phyloP scores from a whole-genome alignment of 2,888 invertebrate species.

The Creontiades dilutus region DNA sequence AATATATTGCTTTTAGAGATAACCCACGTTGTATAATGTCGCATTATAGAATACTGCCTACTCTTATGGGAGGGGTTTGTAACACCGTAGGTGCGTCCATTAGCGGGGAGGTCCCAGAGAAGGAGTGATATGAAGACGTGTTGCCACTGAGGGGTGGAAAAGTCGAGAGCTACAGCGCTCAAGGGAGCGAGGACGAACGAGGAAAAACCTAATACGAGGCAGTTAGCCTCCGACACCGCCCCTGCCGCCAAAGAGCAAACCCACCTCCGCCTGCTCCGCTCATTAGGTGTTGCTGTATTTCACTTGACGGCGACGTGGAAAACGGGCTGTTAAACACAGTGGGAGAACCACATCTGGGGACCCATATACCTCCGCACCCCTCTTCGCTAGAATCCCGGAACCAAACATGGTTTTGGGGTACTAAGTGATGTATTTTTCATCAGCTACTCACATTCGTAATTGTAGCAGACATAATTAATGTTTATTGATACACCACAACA shows the following conservation, averaged over 20 bases:
- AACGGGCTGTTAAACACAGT: conserved; percentile 56
- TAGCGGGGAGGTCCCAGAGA: conserved; percentile 34
- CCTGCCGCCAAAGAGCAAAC: neutral
- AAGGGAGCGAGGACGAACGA: conserved; percentile 29
- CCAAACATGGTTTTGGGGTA: too few relatives aligned
- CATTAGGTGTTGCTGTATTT: conserved; percentile 56
- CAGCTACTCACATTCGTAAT: too few relatives aligned
- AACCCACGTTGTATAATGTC: too few relatives aligned
- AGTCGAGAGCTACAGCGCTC: conserved; percentile 34
- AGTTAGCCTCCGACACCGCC: neutral
- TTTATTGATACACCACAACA: too few relatives aligned
- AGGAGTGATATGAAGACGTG: conserved; percentile 58
- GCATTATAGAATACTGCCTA: too few relatives aligned
- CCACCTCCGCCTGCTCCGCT: neutral
- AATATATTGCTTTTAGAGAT: too few relatives aligned
- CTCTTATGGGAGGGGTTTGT: neutral
- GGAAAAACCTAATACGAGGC: conserved; percentile 52
- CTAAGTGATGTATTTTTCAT: too few relatives aligned
- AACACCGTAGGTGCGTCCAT: conserved; percentile 26
- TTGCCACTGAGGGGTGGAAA: conserved; percentile 43
- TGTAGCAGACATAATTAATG: too few relatives aligned
- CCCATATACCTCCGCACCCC: conserved; percentile 22
- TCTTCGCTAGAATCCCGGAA: neutral
- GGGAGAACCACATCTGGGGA: conserved; percentile 29
- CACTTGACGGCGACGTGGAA: conserved; percentile 50